Evolutionary conservation across 2,888 invertebrate genomes (phyloP).

Genomic region (Mactromeris polynyma): DNA sequence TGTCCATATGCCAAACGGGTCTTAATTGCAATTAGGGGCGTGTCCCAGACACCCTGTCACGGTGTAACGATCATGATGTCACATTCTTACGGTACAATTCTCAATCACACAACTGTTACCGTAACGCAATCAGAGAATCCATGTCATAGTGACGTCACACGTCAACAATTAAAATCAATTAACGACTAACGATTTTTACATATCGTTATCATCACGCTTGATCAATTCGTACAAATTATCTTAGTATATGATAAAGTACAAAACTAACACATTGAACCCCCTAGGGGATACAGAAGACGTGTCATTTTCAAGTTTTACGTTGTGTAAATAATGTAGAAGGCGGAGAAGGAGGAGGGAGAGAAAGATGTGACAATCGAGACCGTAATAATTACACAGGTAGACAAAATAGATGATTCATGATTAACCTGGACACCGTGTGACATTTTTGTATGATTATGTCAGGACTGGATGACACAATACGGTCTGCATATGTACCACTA

Average conservation of each 20-base stretch:
- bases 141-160: background rate
- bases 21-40: conserved; percentile 19
- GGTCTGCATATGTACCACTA: background rate
- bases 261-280: conserved; percentile 27
- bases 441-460: background rate
- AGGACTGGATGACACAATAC: background rate
- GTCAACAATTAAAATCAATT: conserved; percentile 42
- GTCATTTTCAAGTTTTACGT: background rate
- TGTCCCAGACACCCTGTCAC: background rate
- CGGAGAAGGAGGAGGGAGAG: background rate
- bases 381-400: background rate
- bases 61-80: background rate
- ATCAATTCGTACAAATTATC: conserved; percentile 22
- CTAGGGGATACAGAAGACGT: background rate
- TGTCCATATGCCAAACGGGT: background rate
- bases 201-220: conserved; percentile 27
- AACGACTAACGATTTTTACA: conserved; percentile 25
- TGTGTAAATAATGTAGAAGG: background rate
- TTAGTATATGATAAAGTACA: conserved; percentile 25
- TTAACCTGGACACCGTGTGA: background rate
- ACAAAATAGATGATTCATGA: conserved; percentile 6
- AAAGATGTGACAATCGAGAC: background rate
- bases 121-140: background rate
- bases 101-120: background rate
- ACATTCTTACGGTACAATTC: background rate